A percentile compares a stretch with the other conserved stretches of the same genome.
These are phyloP conservation scores for Zelostemma sp. DNA, from an alignment of 1,140 invertebrate genomes.

Conservation along the genomic window DNA sequence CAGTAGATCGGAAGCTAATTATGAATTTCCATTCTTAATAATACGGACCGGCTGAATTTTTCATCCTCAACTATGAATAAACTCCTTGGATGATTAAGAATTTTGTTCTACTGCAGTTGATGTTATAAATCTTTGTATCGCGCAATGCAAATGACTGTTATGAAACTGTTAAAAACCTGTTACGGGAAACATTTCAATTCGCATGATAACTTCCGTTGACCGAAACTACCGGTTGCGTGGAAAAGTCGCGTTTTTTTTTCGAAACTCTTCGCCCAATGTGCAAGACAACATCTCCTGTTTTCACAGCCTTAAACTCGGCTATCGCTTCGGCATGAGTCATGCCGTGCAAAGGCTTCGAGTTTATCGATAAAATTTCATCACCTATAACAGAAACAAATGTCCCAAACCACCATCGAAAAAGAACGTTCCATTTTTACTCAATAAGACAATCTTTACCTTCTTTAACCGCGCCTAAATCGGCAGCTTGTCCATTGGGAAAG, in stretches of 20 bases:
- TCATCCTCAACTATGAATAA: no score
- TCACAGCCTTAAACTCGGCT: conserved; percentile 89
- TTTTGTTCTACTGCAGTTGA: no score
- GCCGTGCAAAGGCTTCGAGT: conserved; percentile 84
- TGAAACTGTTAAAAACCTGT: no score
- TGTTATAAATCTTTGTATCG: no score
- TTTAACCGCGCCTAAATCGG: conserved; percentile 83
- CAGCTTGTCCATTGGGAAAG: conserved; percentile 88
- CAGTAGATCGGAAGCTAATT: no score
- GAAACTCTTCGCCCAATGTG: conserved; percentile 80
- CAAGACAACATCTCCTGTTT: conserved; percentile 86
- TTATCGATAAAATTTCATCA: conserved; percentile 93
- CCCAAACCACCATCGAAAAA: no score
- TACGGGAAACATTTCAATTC: conserved; percentile 22
- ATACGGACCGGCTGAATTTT: no score
- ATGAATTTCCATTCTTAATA: no score
- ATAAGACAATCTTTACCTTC: conserved; percentile 77
- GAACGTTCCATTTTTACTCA: conserved; percentile 4
- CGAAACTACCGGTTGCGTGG: conserved; percentile 33
- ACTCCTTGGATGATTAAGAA: no score
- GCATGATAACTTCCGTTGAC: conserved; percentile 17
- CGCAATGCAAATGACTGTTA: no score
- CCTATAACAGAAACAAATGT: conserved; percentile 72
- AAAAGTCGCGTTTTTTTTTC: conserved; percentile 62
- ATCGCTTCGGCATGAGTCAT: conserved; percentile 92